Evolutionary conservation across 1,140 invertebrate genomes (phyloP), one percentile per base, ranked within the genome.

Genomic region (Gyrodactylus salaris): DNA sequence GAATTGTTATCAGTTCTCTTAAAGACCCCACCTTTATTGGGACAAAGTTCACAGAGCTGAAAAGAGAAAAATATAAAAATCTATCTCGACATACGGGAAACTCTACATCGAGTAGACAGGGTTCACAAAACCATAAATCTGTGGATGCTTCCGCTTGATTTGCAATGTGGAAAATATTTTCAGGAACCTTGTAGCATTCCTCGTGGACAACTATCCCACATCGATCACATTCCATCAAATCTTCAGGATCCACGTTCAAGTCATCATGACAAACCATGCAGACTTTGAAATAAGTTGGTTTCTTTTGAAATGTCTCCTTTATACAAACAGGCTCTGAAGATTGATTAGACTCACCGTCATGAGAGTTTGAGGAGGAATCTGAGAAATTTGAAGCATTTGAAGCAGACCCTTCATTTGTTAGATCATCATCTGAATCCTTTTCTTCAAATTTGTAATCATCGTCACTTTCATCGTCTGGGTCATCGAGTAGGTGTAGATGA

Each of bases 111-210:
- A 89, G 89, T 78, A 89, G 89, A 77, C 92, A 95, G n/a, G 90
- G 88, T 82, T 96, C 91, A 83, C 91, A 96, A 80, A 95, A 95
- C 92, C 92, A 96, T 0, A 91, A 91, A 76, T 92, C 91, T 0
- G 91, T 95, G 34, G 89, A 90, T 71, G 88, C 88, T 0, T 89
- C 87, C 7, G 90, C 94, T 25, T 77, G 78, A 19, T 78, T 78
- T 74, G 79, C 80, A 0, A 87, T 87, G 74, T 90, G 85, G 82
- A 89, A 92, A 25, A 87, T 87, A 26, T 86, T 86, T 77, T 95
- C 92, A 69, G 88, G 89, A 25, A 94, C 87, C n/a, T 90, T 90
- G 82, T 94, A 94, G 79, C 91, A 95, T 75, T 89, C 87, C 85
- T 96, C 91, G 82, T 96, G 91, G 19, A 95, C 91, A 75, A 89